Conservation (phyloP, 2,888 invertebrate species). For the Sphaerophoria taeniata region DNA sequence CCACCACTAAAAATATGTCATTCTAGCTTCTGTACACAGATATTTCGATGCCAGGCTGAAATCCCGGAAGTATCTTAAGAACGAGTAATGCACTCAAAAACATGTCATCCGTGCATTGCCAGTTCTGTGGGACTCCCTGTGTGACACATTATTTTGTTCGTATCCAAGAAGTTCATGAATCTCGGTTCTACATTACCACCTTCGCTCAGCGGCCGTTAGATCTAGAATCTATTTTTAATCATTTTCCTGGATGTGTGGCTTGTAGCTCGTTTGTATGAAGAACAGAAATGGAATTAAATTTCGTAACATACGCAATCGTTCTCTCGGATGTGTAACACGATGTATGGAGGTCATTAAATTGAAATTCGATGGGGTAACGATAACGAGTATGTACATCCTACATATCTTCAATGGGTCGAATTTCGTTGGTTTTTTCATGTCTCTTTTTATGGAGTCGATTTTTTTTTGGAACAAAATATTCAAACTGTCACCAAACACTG, state of each 20-base stretch:
- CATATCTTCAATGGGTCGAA: slow-evolving; percentile 14
- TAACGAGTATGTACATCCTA: slow-evolving; percentile 9
- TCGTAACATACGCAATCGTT: slow-evolving; percentile 44
- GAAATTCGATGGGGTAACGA: slow-evolving; percentile 20
- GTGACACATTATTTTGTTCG: slow-evolving; percentile 35
- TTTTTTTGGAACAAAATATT: slow-evolving; percentile 48
- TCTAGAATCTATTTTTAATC: slow-evolving; percentile 52
- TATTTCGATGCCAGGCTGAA: not conserved
- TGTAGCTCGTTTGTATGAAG: slow-evolving; percentile 24
- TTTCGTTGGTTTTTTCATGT: slow-evolving; percentile 22
- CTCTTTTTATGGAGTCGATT: not conserved
- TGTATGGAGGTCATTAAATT: slow-evolving; percentile 68
- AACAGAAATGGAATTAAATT: slow-evolving; percentile 39
- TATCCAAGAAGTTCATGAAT: slow-evolving; percentile 51
- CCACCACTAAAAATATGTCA: slow-evolving; percentile 46
- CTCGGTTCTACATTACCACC: slow-evolving; percentile 42
- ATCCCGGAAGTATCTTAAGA: slow-evolving; percentile 61
- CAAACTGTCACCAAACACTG: slow-evolving; percentile 68
- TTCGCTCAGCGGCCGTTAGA: slow-evolving; percentile 27
- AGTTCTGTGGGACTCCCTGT: slow-evolving; percentile 9
- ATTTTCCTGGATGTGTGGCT: slow-evolving; percentile 26
- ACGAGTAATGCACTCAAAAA: slow-evolving; percentile 38
- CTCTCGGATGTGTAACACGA: too few species aligned
- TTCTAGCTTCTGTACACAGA: slow-evolving; percentile 28
- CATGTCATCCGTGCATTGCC: slow-evolving; percentile 18